phyloP scores from a whole-genome alignment of 2,888 invertebrate genomes.

The Phaedon cochleariae region DNA sequence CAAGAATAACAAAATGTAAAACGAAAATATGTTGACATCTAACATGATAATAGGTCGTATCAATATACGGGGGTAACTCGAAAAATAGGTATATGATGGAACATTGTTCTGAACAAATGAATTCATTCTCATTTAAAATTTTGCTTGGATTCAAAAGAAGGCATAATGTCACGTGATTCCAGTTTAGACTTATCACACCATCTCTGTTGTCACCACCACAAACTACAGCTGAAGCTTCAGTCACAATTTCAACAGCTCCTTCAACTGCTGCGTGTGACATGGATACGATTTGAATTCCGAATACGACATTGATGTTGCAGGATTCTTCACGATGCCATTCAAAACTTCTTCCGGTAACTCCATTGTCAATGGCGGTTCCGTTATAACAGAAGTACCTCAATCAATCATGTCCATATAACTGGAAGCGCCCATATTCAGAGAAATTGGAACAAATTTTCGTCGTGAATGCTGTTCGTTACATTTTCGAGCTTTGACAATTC shows the following conservation, averaged over 20 bases:
- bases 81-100: not conserved
- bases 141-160: not conserved
- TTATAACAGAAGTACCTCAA: not conserved
- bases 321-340: too few relatives aligned
- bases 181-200: too few relatives aligned
- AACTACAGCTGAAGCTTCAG: too few relatives aligned
- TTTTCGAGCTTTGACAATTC: conserved; percentile 6
- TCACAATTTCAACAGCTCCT: too few relatives aligned
- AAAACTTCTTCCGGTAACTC: not conserved
- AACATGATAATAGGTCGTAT: too few relatives aligned
- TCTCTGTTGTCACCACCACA: too few relatives aligned
- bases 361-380: conserved; percentile 13
- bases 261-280: not conserved
- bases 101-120: not conserved
- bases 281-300: not conserved
- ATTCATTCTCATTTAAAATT: not conserved
- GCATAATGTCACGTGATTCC: not conserved
- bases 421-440: conserved; percentile 10
- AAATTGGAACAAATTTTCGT: conserved; percentile 1
- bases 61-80: too few relatives aligned
- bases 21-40: too few relatives aligned
- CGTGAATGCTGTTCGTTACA: not conserved
- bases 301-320: too few relatives aligned
- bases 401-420: conserved; percentile 2
- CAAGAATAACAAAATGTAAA: too few relatives aligned